phyloP scores from a whole-genome alignment of 1,140 invertebrate genomes.

The Musca domestica region DNA sequence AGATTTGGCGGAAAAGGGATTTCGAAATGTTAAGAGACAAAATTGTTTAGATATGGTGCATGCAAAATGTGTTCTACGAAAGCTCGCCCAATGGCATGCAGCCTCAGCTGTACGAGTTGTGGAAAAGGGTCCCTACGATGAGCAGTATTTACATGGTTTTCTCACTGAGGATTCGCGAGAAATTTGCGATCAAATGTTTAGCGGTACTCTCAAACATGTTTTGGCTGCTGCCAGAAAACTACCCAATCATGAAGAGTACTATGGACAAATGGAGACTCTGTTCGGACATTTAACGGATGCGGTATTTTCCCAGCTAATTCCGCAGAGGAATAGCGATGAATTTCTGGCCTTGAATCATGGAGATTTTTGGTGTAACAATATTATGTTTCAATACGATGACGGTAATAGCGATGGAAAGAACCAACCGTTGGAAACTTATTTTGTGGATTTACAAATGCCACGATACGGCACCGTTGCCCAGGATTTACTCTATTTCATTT shows the following conservation, averaged over 20 bases:
- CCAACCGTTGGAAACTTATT: conserved; percentile 34
- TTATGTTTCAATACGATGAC: conserved; percentile 61
- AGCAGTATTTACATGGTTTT: conserved; percentile 24
- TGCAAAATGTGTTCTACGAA: conserved; percentile 54
- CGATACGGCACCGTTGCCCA: conserved; percentile 46
- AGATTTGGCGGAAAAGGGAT: conserved; percentile 57
- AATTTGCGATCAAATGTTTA: conserved; percentile 33
- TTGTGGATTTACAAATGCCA: conserved; percentile 53
- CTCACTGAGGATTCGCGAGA: conserved; percentile 31
- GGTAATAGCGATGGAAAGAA: conserved; percentile 23
- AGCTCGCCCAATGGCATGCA: conserved; percentile 61
- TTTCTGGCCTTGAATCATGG: conserved; percentile 65
- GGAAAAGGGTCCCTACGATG: conserved; percentile 34
- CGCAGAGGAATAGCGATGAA: conserved; percentile 57
- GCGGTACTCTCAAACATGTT: conserved; percentile 25
- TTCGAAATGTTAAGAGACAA: conserved; percentile 57
- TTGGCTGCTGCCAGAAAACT: conserved; percentile 31
- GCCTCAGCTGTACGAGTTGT: conserved; percentile 30
- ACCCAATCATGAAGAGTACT: conserved; percentile 31
- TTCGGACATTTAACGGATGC: background rate
- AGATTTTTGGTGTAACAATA: conserved; percentile 58
- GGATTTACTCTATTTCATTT: conserved; percentile 47
- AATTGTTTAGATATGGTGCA: conserved; percentile 57
- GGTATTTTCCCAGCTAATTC: conserved; percentile 30
- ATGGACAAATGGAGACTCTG: conserved; percentile 34